phyloP scores from a whole-genome alignment of 2,113 vertebrate species.

The Gorsachius goisagi region DNA sequence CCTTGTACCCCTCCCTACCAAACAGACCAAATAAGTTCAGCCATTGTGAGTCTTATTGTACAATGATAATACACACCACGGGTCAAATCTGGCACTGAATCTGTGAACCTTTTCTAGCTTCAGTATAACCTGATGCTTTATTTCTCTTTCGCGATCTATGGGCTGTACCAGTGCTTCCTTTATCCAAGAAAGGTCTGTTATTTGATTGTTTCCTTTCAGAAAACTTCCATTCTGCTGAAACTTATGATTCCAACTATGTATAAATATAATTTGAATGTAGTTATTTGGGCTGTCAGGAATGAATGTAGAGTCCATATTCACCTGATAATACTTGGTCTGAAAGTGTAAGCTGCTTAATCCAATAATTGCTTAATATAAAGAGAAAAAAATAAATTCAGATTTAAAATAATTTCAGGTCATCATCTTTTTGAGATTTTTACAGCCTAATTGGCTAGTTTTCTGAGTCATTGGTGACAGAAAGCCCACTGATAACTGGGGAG shows the following conservation, averaged over 20 bases:
- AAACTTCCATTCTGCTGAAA: neutral
- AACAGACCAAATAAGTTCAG: neutral
- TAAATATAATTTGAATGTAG: neutral
- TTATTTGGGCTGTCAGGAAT: neutral
- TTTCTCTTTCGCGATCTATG: neutral
- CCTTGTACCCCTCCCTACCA: neutral
- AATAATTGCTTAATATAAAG: neutral
- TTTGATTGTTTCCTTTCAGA: neutral
- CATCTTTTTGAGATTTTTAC: neutral
- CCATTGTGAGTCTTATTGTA: neutral
- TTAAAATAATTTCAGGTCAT: neutral
- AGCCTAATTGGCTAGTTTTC: neutral
- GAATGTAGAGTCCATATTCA: neutral
- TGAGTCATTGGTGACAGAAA: neutral
- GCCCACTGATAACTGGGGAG: neutral
- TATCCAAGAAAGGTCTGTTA: neutral
- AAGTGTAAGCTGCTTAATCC: neutral
- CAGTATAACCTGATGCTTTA: neutral
- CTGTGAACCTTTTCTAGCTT: neutral
- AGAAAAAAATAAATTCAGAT: neutral
- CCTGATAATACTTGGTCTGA: neutral
- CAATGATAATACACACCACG: neutral
- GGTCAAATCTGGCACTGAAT: neutral
- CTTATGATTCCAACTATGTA: neutral
- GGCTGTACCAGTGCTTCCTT: neutral